Evolutionary conservation across 2,888 invertebrate genomes (phyloP).

Genomic region (Helicoverpa assulta): DNA sequence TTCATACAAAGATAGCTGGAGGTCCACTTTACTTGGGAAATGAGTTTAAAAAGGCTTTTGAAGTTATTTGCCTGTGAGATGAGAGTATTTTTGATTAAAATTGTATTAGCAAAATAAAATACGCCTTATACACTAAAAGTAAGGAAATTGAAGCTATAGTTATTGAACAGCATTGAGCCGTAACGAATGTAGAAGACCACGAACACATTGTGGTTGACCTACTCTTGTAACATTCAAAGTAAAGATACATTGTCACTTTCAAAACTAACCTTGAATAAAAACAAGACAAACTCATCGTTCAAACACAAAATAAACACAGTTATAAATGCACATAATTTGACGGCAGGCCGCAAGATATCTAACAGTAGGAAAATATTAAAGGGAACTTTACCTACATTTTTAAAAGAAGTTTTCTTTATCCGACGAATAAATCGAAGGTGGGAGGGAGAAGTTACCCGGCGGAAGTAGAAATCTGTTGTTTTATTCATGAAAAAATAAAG

Average conservation of each 20-base stretch:
- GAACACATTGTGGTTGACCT: background rate
- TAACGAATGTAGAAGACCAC: too few species aligned
- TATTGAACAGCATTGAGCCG: too few species aligned
- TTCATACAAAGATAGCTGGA: conserved; percentile 46
- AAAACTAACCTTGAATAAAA: conserved; percentile 46
- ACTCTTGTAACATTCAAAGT: background rate
- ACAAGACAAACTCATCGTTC: conserved; percentile 10
- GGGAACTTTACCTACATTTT: conserved; percentile 88
- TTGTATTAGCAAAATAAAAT: too few species aligned
- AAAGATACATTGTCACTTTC: background rate
- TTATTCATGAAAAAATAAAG: conserved; percentile 89
- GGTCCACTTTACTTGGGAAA: background rate
- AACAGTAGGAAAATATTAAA: conserved; percentile 89
- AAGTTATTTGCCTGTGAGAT: too few species aligned
- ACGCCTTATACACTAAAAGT: too few species aligned
- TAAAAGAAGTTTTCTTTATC: conserved; percentile 89
- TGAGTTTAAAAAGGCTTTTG: too few species aligned
- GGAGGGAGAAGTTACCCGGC: conserved; percentile 85
- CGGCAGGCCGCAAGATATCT: conserved; percentile 81
- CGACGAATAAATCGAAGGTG: conserved; percentile 89
- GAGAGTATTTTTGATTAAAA: too few species aligned
- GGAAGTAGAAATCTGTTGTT: conserved; percentile 89
- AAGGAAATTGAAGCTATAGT: too few species aligned
- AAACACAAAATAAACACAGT: conserved; percentile 65
- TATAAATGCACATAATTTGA: conserved; percentile 87